These are phyloP conservation scores for Notechis scutatus DNA, from an alignment of 2,113 vertebrate species.

Conservation along the genomic window DNA sequence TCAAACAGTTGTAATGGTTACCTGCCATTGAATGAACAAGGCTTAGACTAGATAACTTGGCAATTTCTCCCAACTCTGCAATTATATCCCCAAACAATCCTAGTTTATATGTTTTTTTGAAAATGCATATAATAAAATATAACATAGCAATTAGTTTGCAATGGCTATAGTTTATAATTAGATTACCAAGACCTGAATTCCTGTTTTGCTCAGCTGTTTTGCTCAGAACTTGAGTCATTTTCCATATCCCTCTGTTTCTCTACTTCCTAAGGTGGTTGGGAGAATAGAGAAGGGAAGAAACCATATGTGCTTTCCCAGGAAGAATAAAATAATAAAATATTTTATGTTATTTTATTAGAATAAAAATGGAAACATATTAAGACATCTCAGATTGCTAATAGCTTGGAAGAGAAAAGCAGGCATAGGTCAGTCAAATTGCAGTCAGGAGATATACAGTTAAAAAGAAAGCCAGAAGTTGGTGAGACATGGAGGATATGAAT, in stretches of 20 bases:
- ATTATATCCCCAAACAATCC: neutral
- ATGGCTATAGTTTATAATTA: neutral
- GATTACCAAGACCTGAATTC: neutral
- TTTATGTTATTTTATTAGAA: neutral
- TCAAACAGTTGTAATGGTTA: neutral
- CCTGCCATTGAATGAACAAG: neutral
- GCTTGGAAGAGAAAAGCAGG: neutral
- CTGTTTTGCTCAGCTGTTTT: neutral
- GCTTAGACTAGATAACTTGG: neutral
- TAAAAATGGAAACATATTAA: neutral
- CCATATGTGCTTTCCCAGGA: neutral
- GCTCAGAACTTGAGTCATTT: neutral
- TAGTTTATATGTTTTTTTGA: neutral
- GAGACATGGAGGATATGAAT: neutral
- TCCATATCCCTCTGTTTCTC: neutral
- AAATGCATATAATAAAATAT: neutral
- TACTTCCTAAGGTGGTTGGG: neutral
- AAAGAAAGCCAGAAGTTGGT: neutral
- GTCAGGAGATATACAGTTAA: neutral
- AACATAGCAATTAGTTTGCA: neutral
- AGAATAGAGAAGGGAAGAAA: neutral
- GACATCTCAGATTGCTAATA: neutral
- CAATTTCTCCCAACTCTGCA: neutral
- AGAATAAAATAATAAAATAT: too few species aligned
- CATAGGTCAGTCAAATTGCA: neutral